Conservation (phyloP, 2,797 vertebrate species). For the Enteromius anoplus region DNA sequence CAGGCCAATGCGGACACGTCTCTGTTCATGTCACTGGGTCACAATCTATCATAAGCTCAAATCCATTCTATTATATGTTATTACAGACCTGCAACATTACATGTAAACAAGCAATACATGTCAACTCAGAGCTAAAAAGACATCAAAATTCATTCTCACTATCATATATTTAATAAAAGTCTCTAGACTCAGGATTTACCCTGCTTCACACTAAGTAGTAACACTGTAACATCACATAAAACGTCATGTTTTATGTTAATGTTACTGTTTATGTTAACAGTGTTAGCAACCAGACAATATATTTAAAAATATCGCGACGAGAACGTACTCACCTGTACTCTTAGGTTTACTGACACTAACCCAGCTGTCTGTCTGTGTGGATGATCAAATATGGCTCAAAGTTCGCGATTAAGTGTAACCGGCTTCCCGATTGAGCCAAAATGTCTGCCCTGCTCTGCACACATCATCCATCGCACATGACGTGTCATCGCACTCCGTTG, state of each 20-base stretch:
- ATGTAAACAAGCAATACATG: neutral
- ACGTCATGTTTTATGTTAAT: neutral
- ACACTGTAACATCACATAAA: neutral
- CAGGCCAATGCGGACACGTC: neutral
- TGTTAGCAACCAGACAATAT: neutral
- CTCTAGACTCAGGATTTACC: neutral
- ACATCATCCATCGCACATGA: conserved; percentile 61
- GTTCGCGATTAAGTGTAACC: conserved; percentile 10
- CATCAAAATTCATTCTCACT: neutral
- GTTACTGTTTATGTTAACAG: neutral
- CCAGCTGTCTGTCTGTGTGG: neutral
- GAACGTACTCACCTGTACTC: conserved; percentile 4
- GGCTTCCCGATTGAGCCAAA: conserved; percentile 63
- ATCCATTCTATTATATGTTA: neutral
- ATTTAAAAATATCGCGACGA: neutral
- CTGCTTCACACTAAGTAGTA: neutral
- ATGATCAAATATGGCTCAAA: conserved; percentile 68
- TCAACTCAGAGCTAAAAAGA: neutral
- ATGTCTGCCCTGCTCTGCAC: conserved; percentile 68
- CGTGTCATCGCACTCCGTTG: conserved; percentile 64
- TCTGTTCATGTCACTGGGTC: neutral
- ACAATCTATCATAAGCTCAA: neutral
- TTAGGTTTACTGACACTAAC: neutral
- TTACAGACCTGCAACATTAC: neutral
- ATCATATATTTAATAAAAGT: neutral